phyloP scores from a whole-genome alignment of 2,113 vertebrate species.

The Calidris pygmaea region DNA sequence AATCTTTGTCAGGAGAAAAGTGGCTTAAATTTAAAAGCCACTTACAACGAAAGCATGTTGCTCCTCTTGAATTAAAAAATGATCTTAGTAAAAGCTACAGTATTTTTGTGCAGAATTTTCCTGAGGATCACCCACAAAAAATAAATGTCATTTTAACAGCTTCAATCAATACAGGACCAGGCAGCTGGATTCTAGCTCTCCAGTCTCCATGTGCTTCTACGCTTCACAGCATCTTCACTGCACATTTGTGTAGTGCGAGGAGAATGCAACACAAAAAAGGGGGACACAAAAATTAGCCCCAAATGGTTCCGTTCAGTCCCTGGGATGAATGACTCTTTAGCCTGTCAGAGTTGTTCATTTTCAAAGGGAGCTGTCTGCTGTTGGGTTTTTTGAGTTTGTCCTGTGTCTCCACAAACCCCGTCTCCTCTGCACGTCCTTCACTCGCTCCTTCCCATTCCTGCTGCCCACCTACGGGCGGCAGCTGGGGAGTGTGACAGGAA shows the following conservation, averaged over 20 bases:
- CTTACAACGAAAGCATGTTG: not conserved
- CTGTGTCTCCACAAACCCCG: not conserved
- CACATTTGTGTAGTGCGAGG: not conserved
- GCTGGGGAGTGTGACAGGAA: not conserved
- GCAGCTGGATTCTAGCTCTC: not conserved
- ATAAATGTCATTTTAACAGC: not conserved
- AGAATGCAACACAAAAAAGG: not conserved
- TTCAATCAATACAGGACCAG: not conserved
- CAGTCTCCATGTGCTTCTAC: not conserved
- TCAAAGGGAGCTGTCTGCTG: not conserved
- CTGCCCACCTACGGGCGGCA: not conserved
- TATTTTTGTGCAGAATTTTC: not conserved
- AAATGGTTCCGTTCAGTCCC: not conserved
- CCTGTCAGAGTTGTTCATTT: not conserved
- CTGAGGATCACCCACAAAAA: not conserved
- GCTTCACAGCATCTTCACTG: not conserved
- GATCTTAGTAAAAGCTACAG: not conserved
- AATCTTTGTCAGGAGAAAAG: not conserved
- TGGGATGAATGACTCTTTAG: not conserved
- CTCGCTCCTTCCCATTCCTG: not conserved
- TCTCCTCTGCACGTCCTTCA: not conserved
- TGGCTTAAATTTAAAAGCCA: not conserved
- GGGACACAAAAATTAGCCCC: not conserved
- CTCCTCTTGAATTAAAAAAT: not conserved
- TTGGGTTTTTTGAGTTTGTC: not conserved